These are phyloP conservation scores for Lochmaea capreae DNA, from an alignment of 2,888 invertebrate species.

Conservation along the genomic window DNA sequence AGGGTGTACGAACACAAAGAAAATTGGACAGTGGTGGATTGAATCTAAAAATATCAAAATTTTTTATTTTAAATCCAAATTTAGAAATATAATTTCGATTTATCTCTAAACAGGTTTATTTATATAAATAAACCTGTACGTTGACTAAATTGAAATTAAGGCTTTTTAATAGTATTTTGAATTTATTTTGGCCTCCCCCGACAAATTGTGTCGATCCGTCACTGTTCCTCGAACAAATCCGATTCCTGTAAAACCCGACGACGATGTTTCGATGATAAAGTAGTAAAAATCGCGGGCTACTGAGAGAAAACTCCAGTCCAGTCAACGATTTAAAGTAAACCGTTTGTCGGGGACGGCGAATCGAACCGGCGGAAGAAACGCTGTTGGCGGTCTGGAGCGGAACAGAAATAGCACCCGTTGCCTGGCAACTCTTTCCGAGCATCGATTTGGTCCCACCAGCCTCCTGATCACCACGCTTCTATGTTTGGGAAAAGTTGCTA, in stretches of 20 bases:
- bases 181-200: too few relatives aligned
- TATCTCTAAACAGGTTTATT: too few relatives aligned
- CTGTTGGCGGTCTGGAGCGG: constrained; percentile 63
- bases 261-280: constrained; percentile 11
- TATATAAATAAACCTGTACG: too few relatives aligned
- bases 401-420: constrained; percentile 60
- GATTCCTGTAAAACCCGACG: not conserved
- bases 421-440: constrained; percentile 63
- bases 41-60: too few relatives aligned
- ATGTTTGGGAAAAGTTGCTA: constrained; percentile 21
- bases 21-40: constrained; percentile 11
- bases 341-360: constrained; percentile 23
- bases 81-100: too few relatives aligned
- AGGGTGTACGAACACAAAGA: constrained; percentile 14
- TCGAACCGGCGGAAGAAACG: constrained; percentile 25
- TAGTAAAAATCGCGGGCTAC: constrained; percentile 4
- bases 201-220: not conserved
- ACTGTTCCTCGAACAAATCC: constrained; percentile 3
- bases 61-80: too few relatives aligned
- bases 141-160: too few relatives aligned
- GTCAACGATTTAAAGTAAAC: constrained; percentile 7
- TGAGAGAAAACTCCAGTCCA: not conserved
- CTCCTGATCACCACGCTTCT: constrained; percentile 43
- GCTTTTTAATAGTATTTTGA: too few relatives aligned
- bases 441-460: constrained; percentile 65